These are phyloP conservation scores for Aphelinus atriplicis DNA, from an alignment of 1,140 invertebrate species.

Conservation along the genomic window DNA sequence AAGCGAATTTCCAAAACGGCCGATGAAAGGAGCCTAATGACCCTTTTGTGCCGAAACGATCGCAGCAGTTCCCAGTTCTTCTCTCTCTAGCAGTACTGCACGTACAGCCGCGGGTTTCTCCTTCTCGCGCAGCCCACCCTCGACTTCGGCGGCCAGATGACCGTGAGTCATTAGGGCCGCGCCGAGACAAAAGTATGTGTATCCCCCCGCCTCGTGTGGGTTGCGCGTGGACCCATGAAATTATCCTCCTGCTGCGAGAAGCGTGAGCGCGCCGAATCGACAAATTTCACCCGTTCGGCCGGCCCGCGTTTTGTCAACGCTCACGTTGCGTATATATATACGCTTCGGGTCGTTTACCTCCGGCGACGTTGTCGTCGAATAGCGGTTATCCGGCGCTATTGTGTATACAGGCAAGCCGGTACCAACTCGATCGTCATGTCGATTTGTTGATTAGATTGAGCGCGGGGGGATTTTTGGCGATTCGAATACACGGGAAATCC, in stretches of 20 bases:
- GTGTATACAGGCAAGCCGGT: too few species aligned
- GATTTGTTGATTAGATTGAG: too few species aligned
- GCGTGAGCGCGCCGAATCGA: slow-evolving; percentile 25
- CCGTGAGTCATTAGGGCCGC: slow-evolving; percentile 46
- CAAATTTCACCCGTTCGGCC: background rate
- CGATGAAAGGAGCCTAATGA: slow-evolving; percentile 28
- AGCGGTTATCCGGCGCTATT: too few species aligned
- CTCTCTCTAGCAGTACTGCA: background rate
- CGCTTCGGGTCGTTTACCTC: too few species aligned
- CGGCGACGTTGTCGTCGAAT: too few species aligned
- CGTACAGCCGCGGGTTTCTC: background rate
- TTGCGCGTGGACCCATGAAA: slow-evolving; percentile 40
- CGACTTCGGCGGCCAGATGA: slow-evolving; percentile 33
- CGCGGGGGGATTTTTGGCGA: too few species aligned
- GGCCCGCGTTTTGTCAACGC: background rate
- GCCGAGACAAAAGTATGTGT: background rate
- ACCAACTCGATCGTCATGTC: too few species aligned
- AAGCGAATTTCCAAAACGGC: slow-evolving; percentile 15
- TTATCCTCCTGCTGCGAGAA: slow-evolving; percentile 43
- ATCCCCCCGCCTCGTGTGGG: too few species aligned
- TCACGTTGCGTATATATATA: background rate
- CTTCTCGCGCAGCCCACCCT: background rate
- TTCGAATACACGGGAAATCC: too few species aligned
- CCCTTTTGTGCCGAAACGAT: slow-evolving; percentile 31
- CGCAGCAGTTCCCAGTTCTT: background rate